Evolutionary conservation across 2,888 invertebrate species (phyloP), one percentile per base, ranked within the genome.

Genomic region (Dugesia japonica): DNA sequence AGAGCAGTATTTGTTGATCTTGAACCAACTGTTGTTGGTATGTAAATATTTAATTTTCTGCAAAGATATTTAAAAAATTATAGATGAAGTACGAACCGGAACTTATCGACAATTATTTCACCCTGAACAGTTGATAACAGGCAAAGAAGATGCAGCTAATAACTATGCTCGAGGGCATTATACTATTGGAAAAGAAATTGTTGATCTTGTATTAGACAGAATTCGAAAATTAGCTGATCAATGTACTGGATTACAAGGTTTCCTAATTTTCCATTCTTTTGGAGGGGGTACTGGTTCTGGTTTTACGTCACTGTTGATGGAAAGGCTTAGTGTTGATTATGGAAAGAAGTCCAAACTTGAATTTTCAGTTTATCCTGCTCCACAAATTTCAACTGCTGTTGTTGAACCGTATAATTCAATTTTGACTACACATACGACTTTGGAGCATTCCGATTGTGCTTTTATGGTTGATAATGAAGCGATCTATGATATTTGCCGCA

Each of bases 361-460:
- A 79, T 82, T 83, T 76, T 80, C 82, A 42, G 80, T 83, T 77
- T 82, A 82, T 78, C 83, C 82, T 42, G 82, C 83, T 27, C 82
- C 83, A 20, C 82, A 82, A 79, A 80, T 82, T 42, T 80, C 82
- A 33, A 82, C 81, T 26, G 82, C 82, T 13, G 82, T 82, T 7
- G 82, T 82, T 38, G 82, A 82, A 77, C 82, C 82, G 23, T 82
- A 82, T 80, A 82, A 82, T 77, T 81, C 82, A 31, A 81, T 82
- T 75, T 79, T 82, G 79, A 82, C 82, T 74, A 82, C 82, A 56
- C 94, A 94, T 87, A 94, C 93, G 75, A 94, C 94, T 78, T 80
- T 87, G 78, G 93, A 94, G 85, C 94, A 94, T 86, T 92, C 92
- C 0, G 93, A 94, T 87, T 94, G 93, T 85, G 92, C 93, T 33